These are phyloP conservation scores for Araneus ventricosus DNA, from an alignment of 1,140 invertebrate genomes.

Conservation along the genomic window DNA sequence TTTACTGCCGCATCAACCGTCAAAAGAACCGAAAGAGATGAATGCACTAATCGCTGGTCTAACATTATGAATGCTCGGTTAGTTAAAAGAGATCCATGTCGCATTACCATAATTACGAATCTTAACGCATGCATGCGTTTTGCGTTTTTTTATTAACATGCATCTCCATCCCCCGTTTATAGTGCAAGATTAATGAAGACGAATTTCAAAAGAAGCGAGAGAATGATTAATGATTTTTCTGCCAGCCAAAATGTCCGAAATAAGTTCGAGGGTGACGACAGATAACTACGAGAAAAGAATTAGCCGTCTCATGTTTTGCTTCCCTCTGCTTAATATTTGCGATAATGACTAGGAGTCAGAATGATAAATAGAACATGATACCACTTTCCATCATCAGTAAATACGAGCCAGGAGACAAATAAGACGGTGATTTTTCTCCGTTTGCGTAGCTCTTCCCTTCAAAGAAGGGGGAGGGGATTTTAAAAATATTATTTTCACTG, in stretches of 20 bases:
- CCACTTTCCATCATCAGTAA: not conserved
- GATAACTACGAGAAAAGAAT: constrained; percentile 36
- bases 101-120: constrained; percentile 66
- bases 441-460: not conserved
- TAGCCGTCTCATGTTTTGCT: constrained; percentile 9
- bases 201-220: constrained; percentile 61
- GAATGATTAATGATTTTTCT: constrained; percentile 51
- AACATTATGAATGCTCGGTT: constrained; percentile 34
- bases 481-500: too few species aligned
- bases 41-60: constrained; percentile 26
- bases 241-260: constrained; percentile 5
- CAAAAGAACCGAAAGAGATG: not conserved
- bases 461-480: too few species aligned
- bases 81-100: constrained; percentile 59
- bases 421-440: not conserved
- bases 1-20: not conserved
- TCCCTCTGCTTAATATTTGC: constrained; percentile 3
- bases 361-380: constrained; percentile 16
- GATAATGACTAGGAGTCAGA: constrained; percentile 15
- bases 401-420: not conserved
- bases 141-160: not conserved
- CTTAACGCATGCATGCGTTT: constrained; percentile 53
- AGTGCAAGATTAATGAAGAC: constrained; percentile 64
- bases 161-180: constrained; percentile 19
- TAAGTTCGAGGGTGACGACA: not conserved